phyloP scores from a whole-genome alignment of 2,888 invertebrate genomes.

The Sphinx pinastri region DNA sequence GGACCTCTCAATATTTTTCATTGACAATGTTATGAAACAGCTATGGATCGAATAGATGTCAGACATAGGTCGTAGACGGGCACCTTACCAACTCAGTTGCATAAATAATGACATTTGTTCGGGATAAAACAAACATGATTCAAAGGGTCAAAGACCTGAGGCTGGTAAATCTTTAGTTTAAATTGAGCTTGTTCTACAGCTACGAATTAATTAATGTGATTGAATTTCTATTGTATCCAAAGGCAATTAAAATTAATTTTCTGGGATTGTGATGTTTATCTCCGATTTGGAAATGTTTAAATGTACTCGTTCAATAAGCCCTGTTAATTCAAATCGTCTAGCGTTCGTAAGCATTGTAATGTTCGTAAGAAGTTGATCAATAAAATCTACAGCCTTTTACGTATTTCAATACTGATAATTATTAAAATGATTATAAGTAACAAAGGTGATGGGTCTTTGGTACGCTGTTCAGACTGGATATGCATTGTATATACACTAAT shows the following conservation, averaged over 20 bases:
- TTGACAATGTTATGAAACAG: background rate
- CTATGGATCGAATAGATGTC: constrained; percentile 41
- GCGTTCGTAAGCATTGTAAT: too few relatives aligned
- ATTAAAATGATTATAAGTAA: too few relatives aligned
- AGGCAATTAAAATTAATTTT: background rate
- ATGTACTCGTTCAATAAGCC: too few relatives aligned
- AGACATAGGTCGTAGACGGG: constrained; percentile 60
- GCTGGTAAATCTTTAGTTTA: background rate
- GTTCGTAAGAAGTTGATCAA: background rate
- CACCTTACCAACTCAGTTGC: constrained; percentile 44
- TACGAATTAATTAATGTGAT: background rate
- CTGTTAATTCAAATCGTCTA: too few relatives aligned
- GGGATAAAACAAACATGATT: constrained; percentile 16
- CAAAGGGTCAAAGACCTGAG: background rate
- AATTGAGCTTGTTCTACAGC: background rate
- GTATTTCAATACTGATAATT: too few relatives aligned
- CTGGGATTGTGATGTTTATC: background rate
- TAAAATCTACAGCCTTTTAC: too few relatives aligned
- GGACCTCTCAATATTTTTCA: constrained; percentile 4
- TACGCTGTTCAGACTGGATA: too few relatives aligned
- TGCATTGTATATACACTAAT: too few relatives aligned
- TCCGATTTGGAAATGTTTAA: too few relatives aligned
- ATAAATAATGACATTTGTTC: constrained; percentile 32
- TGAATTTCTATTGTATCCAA: background rate
- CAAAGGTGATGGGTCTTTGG: too few relatives aligned